Evolutionary conservation across 1,140 invertebrate species (phyloP).

Genomic region (Aphis craccivora): DNA sequence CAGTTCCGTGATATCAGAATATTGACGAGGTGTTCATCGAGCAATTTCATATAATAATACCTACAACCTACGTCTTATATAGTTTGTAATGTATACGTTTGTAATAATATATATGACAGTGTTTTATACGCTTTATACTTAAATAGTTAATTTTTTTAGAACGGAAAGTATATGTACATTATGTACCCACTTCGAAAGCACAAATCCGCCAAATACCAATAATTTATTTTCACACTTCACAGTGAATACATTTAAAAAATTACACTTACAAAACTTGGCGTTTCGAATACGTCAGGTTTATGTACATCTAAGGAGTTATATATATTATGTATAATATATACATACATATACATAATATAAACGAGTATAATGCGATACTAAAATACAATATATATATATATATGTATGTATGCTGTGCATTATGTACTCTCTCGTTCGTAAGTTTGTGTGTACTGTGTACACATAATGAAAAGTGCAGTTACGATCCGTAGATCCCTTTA

Average conservation of each 20-base stretch:
- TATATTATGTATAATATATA: background rate
- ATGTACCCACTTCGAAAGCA: background rate
- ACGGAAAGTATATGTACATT: no score
- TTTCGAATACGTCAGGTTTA: background rate
- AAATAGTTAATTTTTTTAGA: no score
- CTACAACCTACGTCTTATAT: no score
- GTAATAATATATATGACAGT: no score
- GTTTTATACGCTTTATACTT: no score
- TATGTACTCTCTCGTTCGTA: background rate
- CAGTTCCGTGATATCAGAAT: no score
- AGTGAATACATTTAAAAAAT: background rate
- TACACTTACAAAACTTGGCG: background rate
- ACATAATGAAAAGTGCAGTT: slow-evolving; percentile 20
- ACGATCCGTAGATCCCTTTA: slow-evolving; percentile 4
- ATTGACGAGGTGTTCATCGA: no score
- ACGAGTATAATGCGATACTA: background rate
- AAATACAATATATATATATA: background rate
- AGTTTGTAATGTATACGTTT: no score
- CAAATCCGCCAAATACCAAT: background rate
- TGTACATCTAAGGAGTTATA: background rate
- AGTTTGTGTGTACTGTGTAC: slow-evolving; percentile 27
- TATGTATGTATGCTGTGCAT: background rate
- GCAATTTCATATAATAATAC: no score
- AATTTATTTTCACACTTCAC: background rate
- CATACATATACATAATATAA: background rate